Base-by-base conservation (phyloP, 2,113 vertebrate species). In the Charina bottae region DNA sequence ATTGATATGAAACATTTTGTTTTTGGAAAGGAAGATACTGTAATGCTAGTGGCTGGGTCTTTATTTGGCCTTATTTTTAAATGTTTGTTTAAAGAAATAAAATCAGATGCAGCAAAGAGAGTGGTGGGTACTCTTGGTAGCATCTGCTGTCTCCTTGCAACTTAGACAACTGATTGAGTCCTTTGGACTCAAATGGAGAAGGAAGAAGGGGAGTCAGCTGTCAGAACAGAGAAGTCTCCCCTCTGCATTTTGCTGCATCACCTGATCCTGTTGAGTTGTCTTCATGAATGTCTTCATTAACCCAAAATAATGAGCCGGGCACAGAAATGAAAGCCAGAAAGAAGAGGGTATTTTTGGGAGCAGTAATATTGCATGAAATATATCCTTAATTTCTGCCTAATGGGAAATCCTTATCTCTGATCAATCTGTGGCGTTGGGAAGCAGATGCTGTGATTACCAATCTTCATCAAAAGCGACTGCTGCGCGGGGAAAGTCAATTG, bases 391-490 rank as follows among this genome's bases (percentile, higher is more conserved):
- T 98, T 97, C 88, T 95, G 10, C 89, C 91, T 97, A 97, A 97
- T 95, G 95, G 96, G 95, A 97, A 97, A 97, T 97, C 96, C 94
- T 96, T 97, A 96, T 12, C 59, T 91, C 94, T 95, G 94, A 97
- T 97, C 96, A 96, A 93, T 97, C 93, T 3, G 0, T 85, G 93
- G 90, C 92, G 54, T 94, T 96, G 95, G 95, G 94, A 96, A 97
- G 95, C 90, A 95, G 93, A 94, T 37, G 17, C 93, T 93, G 91
- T 92, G 93, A 90, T 95, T 94, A 93, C 90, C 88, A 83, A 97
- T 96, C 95, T 96, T 97, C 94, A 95, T 95, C 91, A 97, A 91
- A 96, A 95, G 92, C 93, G 95, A 95, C 90, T 94, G 94, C 95
- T 89, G 33, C 46, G 91, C 62, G 85, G 93, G 94, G 91, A 95